Conservation (phyloP, 2,797 vertebrate genomes). For the Lutjanus argentimaculatus region DNA sequence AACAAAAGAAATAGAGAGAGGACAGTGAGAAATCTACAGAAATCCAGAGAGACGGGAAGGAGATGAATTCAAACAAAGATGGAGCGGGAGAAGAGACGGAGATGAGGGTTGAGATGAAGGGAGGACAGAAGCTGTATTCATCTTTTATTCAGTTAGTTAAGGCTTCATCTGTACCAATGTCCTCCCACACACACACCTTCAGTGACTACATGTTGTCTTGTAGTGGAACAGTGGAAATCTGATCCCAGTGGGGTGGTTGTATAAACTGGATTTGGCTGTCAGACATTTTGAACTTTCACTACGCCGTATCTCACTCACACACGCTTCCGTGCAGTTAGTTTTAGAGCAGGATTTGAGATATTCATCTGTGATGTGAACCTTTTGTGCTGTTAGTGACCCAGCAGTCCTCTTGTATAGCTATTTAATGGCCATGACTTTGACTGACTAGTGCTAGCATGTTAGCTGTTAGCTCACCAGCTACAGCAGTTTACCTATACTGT, state of each 20-base stretch:
- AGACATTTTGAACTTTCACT: constrained; percentile 1
- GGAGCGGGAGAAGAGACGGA: constrained; percentile 30
- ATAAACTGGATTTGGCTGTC: not conserved
- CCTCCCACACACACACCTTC: constrained; percentile 48
- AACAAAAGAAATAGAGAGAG: constrained; percentile 37
- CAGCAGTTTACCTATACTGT: too few species aligned
- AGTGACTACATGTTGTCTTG: constrained; percentile 5
- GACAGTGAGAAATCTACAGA: constrained; percentile 43
- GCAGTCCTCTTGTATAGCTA: too few species aligned
- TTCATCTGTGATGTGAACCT: too few species aligned
- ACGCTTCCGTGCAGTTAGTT: not conserved
- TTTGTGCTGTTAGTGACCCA: not conserved
- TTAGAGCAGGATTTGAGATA: not conserved
- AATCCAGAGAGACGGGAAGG: constrained; percentile 44
- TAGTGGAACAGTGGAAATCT: not conserved
- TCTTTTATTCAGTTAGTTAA: constrained; percentile 73
- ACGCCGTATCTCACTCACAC: not conserved
- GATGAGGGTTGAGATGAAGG: constrained; percentile 59
- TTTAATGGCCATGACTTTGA: too few species aligned
- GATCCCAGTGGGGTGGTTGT: not conserved
- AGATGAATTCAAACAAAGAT: constrained; percentile 47
- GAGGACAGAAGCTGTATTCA: constrained; percentile 60
- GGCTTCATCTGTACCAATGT: constrained; percentile 39
- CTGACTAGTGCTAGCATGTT: too few species aligned
- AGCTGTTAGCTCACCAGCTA: too few species aligned